These are phyloP conservation scores for Dryobates pubescens DNA, from an alignment of 2,797 vertebrate species.

Conservation along the genomic window DNA sequence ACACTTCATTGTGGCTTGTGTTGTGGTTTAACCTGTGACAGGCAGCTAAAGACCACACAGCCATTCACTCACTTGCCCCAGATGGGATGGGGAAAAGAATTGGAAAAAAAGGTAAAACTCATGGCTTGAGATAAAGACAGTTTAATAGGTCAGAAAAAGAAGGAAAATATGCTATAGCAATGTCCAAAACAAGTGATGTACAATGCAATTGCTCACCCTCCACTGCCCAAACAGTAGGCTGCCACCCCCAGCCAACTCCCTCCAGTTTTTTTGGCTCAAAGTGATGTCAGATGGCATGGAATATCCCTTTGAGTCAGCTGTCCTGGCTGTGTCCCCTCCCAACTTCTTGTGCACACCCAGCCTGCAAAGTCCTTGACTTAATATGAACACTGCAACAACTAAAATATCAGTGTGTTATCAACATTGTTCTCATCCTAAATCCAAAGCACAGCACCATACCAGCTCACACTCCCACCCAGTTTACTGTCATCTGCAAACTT, in stretches of 20 bases:
- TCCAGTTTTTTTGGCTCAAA: neutral
- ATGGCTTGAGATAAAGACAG: neutral
- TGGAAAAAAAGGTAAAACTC: neutral
- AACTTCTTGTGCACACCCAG: neutral
- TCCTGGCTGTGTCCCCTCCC: neutral
- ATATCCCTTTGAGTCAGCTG: neutral
- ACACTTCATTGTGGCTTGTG: neutral
- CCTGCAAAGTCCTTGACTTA: neutral
- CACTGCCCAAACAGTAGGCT: neutral
- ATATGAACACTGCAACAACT: neutral
- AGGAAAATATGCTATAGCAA: neutral
- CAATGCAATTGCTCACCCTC: neutral
- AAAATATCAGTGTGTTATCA: neutral
- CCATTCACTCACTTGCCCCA: neutral
- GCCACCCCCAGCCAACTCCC: neutral
- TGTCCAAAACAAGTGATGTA: neutral
- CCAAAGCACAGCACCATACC: neutral
- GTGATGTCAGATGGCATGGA: neutral
- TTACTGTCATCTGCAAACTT: too few species aligned
- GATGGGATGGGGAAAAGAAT: neutral
- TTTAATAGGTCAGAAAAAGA: neutral
- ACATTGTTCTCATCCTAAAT: neutral
- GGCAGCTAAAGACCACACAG: neutral
- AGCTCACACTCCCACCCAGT: too few species aligned
- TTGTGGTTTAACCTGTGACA: neutral